Percentiles rank a stretch among this genome's conserved stretches.
These are phyloP conservation scores for Temnothorax nylanderi DNA, from an alignment of 1,140 invertebrate species.

Conservation along the genomic window DNA sequence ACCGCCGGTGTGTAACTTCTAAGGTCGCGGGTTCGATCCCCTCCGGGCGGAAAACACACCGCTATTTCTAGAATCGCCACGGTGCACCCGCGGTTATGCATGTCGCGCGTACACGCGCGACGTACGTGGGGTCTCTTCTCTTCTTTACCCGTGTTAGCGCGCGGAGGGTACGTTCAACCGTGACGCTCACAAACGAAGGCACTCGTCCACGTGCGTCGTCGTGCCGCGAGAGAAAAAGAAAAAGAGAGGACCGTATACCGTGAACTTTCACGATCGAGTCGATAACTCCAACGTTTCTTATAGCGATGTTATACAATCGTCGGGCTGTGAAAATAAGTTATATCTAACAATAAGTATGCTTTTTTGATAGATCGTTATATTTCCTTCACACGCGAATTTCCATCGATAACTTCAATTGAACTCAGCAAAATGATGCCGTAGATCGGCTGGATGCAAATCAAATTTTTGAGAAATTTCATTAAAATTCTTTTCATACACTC, in stretches of 20 bases:
- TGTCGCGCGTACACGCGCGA: constrained; percentile 49
- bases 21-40: constrained; percentile 81
- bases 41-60: constrained; percentile 76
- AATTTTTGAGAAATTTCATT: background rate
- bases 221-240: constrained; percentile 4
- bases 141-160: constrained; percentile 35
- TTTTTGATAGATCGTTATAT: background rate
- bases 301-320: background rate
- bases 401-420: background rate
- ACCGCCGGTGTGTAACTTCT: constrained; percentile 72
- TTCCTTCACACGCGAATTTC: background rate
- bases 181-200: constrained; percentile 19
- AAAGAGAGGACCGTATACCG: background rate
- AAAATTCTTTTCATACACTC: background rate
- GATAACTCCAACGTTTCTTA: background rate
- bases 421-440: background rate
- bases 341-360: too few species aligned
- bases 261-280: constrained; percentile 13
- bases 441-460: background rate
- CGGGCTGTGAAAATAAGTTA: background rate
- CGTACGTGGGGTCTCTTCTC: constrained; percentile 38
- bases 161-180: constrained; percentile 69
- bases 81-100: constrained; percentile 52
- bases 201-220: constrained; percentile 24
- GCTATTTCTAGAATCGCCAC: constrained; percentile 78